Evolutionary conservation across 2,888 invertebrate genomes (phyloP), one percentile per base, ranked within the genome.

Genomic region (Pherbina coryleti): DNA sequence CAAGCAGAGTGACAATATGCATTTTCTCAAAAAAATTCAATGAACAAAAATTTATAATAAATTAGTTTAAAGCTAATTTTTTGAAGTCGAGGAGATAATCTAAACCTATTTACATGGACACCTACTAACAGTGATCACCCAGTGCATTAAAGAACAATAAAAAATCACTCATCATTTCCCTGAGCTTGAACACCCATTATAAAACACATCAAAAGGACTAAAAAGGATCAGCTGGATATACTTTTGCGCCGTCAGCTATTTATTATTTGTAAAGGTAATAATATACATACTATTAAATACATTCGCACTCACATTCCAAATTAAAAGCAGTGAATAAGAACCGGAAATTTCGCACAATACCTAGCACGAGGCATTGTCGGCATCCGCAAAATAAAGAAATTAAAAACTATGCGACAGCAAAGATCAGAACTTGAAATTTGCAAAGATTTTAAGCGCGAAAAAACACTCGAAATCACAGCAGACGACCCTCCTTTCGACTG

Each of bases 211-310:
- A 62, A 73, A 73, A 44, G 55, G 60, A 3, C 73, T 25, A 80
- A 81, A 81, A 79, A 81, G 78, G 81, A 81, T 81, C 81, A 80
- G 80, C 79, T 76, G 81, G 81, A 78, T 79, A 75, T 76, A 28
- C 51, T 74, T 62, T 74, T 74, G 34, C 49, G 44, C 73, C 44
- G 17, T 25, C 60, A 62, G 69, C 69, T 69, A 69, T 69, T 69
- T 49, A 62, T 28, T 19, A 51, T 60, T 72, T 49, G 69, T 51
- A 69, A n/a, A 28, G 69, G 69, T 51, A 69, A 37, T 74, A 49
- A 62, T 74, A 71, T 55, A 34, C 22, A 71, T 55, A 34, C 22
- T 25, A 71, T 71, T 71, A 71, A 71, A 66, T 31, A 11, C 19
- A 51, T 25, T n/a, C n/a, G 49, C 49, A 74, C 60, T 22, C 22